Conservation (phyloP, 2,888 invertebrate species). For the Clusia tigrina region DNA sequence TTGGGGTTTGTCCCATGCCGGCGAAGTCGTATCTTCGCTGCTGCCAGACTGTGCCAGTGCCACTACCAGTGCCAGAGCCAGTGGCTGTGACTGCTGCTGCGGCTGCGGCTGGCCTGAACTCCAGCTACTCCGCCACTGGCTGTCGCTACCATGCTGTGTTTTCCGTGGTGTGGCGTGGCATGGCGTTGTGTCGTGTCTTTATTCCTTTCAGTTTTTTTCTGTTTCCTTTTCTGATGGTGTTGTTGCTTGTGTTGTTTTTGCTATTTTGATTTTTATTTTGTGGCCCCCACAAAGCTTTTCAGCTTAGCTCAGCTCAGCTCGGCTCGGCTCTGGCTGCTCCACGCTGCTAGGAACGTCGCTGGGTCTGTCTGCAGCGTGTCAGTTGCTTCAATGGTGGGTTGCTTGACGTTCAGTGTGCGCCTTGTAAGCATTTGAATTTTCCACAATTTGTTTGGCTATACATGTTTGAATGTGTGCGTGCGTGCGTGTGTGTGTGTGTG, state of each 20-base stretch:
- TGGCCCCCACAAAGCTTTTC: background rate
- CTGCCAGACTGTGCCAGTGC: constrained; percentile 7
- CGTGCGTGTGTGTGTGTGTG: constrained; percentile 8
- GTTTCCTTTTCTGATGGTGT: background rate
- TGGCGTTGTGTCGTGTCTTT: constrained; percentile 14
- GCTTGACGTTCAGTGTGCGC: constrained; percentile 8
- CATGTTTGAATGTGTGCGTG: constrained; percentile 6
- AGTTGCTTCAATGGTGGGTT: constrained; percentile 6
- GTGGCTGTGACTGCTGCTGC: too few species aligned
- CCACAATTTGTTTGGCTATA: constrained; percentile 26
- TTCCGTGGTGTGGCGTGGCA: constrained; percentile 3
- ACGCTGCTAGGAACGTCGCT: background rate
- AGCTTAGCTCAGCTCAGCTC: background rate
- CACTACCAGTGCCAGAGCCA: constrained; percentile 12
- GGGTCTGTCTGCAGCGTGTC: constrained; percentile 18
- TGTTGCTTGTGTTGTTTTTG: constrained; percentile 8
- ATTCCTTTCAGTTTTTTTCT: constrained; percentile 1
- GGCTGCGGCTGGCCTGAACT: constrained; percentile 15
- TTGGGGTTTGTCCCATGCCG: constrained; percentile 27
- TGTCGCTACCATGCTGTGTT: constrained; percentile 17
- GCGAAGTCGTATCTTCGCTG: background rate
- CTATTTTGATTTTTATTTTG: constrained; percentile 11
- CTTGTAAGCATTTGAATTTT: constrained; percentile 20
- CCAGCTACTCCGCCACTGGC: too few species aligned
- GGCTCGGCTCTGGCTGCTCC: too few species aligned